A percentile compares a stretch with the other conserved stretches of the same genome.
phyloP scores from a whole-genome alignment of 2,113 vertebrate species.

The Pogona vitticeps region DNA sequence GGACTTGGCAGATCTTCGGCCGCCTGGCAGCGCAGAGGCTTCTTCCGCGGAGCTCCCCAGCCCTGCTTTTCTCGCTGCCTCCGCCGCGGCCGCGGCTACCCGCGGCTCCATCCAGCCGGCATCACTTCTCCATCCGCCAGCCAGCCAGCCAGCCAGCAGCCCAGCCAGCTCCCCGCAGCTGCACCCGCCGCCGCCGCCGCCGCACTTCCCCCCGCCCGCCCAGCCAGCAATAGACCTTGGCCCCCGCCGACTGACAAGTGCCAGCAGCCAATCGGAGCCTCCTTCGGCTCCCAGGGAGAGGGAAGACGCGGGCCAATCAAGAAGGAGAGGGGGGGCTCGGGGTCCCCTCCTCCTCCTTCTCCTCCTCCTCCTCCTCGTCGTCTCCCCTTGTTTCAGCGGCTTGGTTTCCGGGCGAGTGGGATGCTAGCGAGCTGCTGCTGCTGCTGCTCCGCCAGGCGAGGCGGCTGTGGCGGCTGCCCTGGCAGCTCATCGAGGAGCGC shows the following conservation, averaged over 20 bases:
- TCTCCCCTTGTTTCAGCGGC: constrained; percentile 52
- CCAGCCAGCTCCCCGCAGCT: constrained; percentile 37
- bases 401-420: constrained; percentile 67
- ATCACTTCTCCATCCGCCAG: constrained; percentile 66
- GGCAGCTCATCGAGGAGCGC: neutral
- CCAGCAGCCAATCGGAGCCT: constrained; percentile 63
- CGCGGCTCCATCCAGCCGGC: constrained; percentile 57
- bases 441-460: too few species aligned
- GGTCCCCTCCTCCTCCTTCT: constrained; percentile 56
- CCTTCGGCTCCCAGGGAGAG: constrained; percentile 39
- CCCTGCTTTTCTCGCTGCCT: constrained; percentile 42
- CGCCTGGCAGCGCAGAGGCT: constrained; percentile 50
- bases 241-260: constrained; percentile 68
- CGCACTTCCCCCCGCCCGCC: constrained; percentile 47
- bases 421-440: neutral
- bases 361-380: constrained; percentile 33
- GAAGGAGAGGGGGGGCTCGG: constrained; percentile 35
- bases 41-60: constrained; percentile 48
- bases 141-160: constrained; percentile 50
- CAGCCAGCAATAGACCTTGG: constrained; percentile 55
- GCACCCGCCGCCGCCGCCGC: constrained; percentile 57
- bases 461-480: too few species aligned
- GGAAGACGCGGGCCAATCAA: constrained; percentile 53
- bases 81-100: constrained; percentile 52
- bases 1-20: constrained; percentile 48